These are phyloP conservation scores for Perca fluviatilis DNA, from an alignment of 2,113 vertebrate species.

Conservation along the genomic window DNA sequence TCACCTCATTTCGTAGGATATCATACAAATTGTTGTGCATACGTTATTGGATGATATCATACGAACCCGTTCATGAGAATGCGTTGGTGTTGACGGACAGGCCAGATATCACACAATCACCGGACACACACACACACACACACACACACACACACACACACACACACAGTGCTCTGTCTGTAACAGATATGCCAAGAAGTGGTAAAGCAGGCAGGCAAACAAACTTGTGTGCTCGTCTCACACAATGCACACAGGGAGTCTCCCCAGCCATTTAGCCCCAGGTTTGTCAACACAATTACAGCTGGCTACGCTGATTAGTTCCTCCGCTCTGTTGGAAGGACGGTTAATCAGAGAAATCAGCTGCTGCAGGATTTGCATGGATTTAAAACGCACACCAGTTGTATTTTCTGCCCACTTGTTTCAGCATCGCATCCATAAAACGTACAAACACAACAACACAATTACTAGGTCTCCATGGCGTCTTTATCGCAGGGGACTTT, in stretches of 20 bases:
- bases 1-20: too few species aligned
- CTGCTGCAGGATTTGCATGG: conserved; percentile 21
- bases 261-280: conserved; percentile 22
- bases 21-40: too few species aligned
- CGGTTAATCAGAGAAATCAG: conserved; percentile 44
- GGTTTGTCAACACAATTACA: conserved; percentile 44
- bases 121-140: conserved; percentile 20
- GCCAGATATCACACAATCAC: conserved; percentile 62
- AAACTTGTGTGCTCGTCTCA: conserved; percentile 9
- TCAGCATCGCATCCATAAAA: too few species aligned
- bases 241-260: conserved; percentile 17
- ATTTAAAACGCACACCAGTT: conserved; percentile 6
- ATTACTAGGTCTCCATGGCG: too few species aligned
- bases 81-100: conserved; percentile 56
- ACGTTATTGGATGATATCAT: too few species aligned
- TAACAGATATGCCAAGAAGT: conserved; percentile 48
- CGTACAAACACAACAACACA: too few species aligned
- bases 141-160: conserved; percentile 16
- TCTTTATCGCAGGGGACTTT: too few species aligned
- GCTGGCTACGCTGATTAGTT: conserved; percentile 47
- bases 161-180: conserved; percentile 30
- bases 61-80: too few species aligned
- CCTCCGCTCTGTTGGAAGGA: conserved; percentile 25
- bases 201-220: conserved; percentile 2
- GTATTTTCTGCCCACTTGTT: too few species aligned